phyloP scores from a whole-genome alignment of 2,113 vertebrate genomes.

The Sinocyclocheilus anophthalmus region DNA sequence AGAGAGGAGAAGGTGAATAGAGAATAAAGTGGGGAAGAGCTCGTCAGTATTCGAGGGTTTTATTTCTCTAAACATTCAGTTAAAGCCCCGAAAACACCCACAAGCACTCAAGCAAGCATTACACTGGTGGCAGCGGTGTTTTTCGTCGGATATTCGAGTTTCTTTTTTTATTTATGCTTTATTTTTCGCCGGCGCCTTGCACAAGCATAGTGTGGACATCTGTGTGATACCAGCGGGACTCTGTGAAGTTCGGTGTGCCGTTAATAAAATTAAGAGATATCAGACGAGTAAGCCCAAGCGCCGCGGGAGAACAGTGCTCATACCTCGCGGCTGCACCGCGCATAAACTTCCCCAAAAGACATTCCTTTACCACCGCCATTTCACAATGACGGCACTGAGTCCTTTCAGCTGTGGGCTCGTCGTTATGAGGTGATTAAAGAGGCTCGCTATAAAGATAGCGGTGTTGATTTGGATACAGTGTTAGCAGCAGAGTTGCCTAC shows the following conservation, averaged over 20 bases:
- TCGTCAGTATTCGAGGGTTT: too few species aligned
- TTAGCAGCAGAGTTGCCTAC: slow-evolving; percentile 27
- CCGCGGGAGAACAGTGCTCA: neutral
- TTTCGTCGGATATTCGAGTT: too few species aligned
- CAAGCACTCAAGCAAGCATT: too few species aligned
- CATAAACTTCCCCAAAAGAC: neutral
- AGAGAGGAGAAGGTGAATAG: too few species aligned
- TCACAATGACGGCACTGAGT: neutral
- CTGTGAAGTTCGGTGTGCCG: neutral
- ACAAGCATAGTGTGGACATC: neutral
- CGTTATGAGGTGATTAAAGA: neutral
- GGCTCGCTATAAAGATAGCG: slow-evolving; percentile 1
- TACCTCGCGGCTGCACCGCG: neutral
- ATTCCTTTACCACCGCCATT: neutral
- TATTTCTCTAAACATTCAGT: too few species aligned
- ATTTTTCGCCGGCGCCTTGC: too few species aligned
- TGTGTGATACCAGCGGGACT: neutral
- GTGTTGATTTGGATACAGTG: slow-evolving; percentile 19
- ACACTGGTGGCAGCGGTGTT: too few species aligned
- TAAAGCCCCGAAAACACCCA: too few species aligned
- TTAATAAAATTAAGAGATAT: neutral
- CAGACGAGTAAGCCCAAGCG: neutral
- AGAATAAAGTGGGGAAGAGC: too few species aligned
- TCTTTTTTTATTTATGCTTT: too few species aligned
- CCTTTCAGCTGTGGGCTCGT: neutral